Evolutionary conservation across 2,113 vertebrate species (phyloP), one percentile per base, ranked within the genome.

Genomic region (Fregetta grallaria): DNA sequence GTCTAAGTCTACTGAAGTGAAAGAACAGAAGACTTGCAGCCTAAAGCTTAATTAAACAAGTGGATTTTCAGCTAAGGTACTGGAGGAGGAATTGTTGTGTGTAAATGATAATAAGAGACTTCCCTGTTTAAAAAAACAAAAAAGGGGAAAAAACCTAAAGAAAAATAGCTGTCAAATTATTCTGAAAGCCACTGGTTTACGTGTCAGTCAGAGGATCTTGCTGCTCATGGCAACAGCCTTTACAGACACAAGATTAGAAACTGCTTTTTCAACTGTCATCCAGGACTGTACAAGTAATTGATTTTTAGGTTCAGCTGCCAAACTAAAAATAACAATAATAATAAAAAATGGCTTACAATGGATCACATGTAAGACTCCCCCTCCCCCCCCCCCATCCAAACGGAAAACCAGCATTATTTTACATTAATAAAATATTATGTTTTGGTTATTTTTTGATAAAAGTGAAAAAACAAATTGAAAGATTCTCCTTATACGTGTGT

Each of bases 31-130:
- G 91, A 44, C 73, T 96, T 82, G 83, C 45, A 56, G 32, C 68
- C 77, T 81, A 92, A 96, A 94, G 30, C 73, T 96, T 96, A 95
- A 97, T 96, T 96, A 96, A 95, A 90, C 83, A 92, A 90, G 52
- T 82, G 86, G 50, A 83, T 95, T 91, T 95, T 94, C 34, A 90
- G 34, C n/a, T 94, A 91, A 61, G 61, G 50, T 94, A 68, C 65
- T 95, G 66, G 50, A 76, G 62, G 77, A 71, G 22, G 34, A 63
- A 92, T 9, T 59, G 52, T 34, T 92, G 13, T 71, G 62, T 84
- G 38, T 91, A 95, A 95, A 95, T 82, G 47, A 50, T 84, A 79
- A 67, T 78, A 94, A 82, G 76, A 87, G 34, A 66, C 44, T 88
- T 80, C 20, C 34, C 45, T 90, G 9, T 59, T 90, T 63, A 70